Base-by-base conservation (phyloP, 2,797 vertebrate genomes). In the Luscinia megarhynchos region DNA sequence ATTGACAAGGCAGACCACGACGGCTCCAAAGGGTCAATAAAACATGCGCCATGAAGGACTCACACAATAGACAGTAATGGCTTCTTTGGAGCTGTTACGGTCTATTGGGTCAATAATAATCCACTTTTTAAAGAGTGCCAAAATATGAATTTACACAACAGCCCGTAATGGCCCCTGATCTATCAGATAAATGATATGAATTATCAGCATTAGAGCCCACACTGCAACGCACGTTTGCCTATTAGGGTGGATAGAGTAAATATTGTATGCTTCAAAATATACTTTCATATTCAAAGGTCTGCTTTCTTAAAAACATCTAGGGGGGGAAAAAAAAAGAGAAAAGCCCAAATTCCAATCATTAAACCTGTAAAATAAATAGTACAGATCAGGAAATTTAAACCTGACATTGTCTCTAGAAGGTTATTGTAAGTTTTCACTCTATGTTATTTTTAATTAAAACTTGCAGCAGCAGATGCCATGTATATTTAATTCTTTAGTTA, bases 101-200 rank as follows among this genome's bases (percentile, higher is more conserved):
- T 97, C 96, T 97, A 88, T 96, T 94, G 97, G 95, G 97, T 97
- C 97, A 96, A 97, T 97, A 96, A 98, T 96, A 97, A 96, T 97
- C 96, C 93, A 95, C 97, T 97, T 98, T 97, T 97, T 96, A 97
- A 97, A 97, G 97, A 96, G 95, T 96, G 96, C 94, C 97, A 93
- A 97, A 96, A 96, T 97, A 95, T 91, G 97, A 97, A 96, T 98
- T 97, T 96, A 97, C 89, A 74, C 93, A 96, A 97, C 93, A 66
- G 81, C 34, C 74, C 1, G 27, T 93, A 95, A 94, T 93, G 93
- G 93, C 94, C 95, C 86, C 96, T 92, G 94, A 96, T 94, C 96
- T 97, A 87, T 94, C 96, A 96, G 97, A 94, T 92, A 96, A 96
- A 96, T 81, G 62, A 82, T 90, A 92, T 24, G 93, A 90, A 95